phyloP scores from a whole-genome alignment of 2,888 invertebrate genomes.

The Brenthis hecate region DNA sequence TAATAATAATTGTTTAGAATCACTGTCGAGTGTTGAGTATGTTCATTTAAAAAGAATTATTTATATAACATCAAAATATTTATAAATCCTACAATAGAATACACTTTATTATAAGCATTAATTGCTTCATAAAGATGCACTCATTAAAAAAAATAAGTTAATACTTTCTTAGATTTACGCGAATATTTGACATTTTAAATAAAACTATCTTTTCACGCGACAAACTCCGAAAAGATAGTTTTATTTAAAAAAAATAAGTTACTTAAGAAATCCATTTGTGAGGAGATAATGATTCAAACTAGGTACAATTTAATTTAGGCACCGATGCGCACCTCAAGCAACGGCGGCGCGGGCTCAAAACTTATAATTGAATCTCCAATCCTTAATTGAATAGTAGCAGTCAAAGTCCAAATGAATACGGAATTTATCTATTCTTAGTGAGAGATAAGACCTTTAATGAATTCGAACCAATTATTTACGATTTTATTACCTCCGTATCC shows the following conservation, averaged over 20 bases:
- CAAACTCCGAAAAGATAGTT: too few species aligned
- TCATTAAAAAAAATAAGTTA: too few species aligned
- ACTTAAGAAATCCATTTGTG: neutral
- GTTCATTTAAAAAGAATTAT: too few species aligned
- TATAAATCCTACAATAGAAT: too few species aligned
- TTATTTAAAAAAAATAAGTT: conserved; percentile 9
- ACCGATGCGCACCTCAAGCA: conserved; percentile 56
- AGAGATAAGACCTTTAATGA: conserved; percentile 23
- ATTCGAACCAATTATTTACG: conserved; percentile 26
- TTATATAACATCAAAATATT: too few species aligned
- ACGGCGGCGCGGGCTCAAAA: conserved; percentile 54
- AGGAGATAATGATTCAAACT: conserved; percentile 31
- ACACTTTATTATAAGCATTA: too few species aligned
- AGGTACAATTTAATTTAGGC: conserved; percentile 57
- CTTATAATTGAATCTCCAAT: conserved; percentile 69
- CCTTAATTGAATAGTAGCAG: conserved; percentile 69
- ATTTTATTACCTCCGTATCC: conserved; percentile 18
- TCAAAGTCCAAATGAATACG: conserved; percentile 61
- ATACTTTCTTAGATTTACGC: too few species aligned
- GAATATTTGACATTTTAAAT: too few species aligned
- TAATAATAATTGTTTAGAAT: too few species aligned
- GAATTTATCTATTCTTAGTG: conserved; percentile 44
- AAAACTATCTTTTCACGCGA: too few species aligned
- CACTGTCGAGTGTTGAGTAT: too few species aligned
- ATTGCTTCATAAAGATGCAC: neutral